Percentiles rank a stretch among this genome's conserved stretches.
These are phyloP conservation scores for Mesoligia furuncula DNA, from an alignment of 2,888 invertebrate species.

Conservation along the genomic window DNA sequence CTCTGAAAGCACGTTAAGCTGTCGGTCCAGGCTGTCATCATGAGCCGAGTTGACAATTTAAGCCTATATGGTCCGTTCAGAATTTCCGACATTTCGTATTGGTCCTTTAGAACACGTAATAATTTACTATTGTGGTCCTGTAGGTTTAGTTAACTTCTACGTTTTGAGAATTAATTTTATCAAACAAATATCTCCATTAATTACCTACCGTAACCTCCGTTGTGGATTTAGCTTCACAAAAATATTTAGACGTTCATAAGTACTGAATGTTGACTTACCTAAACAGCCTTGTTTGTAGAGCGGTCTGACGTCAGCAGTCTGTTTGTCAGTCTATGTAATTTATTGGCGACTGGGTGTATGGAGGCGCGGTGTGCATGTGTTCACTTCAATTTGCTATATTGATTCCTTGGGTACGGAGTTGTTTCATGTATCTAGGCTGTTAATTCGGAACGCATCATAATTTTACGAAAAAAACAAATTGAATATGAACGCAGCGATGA, in stretches of 20 bases:
- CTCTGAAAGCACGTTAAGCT: not conserved
- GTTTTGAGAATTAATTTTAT: not conserved
- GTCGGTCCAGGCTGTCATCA: no score
- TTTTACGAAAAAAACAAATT: no score
- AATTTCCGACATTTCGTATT: no score
- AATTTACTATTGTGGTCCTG: no score
- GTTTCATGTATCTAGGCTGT: not conserved
- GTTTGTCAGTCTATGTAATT: constrained; percentile 53
- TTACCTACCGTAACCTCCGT: not conserved
- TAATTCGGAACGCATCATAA: no score
- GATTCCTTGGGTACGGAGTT: constrained; percentile 17
- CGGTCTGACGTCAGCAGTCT: constrained; percentile 54
- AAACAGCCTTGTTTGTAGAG: constrained; percentile 36
- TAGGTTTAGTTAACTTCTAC: not conserved
- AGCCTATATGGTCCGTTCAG: no score
- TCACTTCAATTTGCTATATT: constrained; percentile 44
- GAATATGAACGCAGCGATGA: no score
- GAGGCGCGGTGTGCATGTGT: constrained; percentile 46
- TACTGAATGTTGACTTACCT: constrained; percentile 25
- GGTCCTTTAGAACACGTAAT: no score
- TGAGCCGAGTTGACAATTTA: no score
- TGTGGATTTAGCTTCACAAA: not conserved
- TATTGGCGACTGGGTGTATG: constrained; percentile 44
- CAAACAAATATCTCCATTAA: not conserved
- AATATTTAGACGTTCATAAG: constrained; percentile 14